These are phyloP conservation scores for Macrobrachium nipponense DNA, from an alignment of 1,140 invertebrate genomes.

Conservation along the genomic window DNA sequence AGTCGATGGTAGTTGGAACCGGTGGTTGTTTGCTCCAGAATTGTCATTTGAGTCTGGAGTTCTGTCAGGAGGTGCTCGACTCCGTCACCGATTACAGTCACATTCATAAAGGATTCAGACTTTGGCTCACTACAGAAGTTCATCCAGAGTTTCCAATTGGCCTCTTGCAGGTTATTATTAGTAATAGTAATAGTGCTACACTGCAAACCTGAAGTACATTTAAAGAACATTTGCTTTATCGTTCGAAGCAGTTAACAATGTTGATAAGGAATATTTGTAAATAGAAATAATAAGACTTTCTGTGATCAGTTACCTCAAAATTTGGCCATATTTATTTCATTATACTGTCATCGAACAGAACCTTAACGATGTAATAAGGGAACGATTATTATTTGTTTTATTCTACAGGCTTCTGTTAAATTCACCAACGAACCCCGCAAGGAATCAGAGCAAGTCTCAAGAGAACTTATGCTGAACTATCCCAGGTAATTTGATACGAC, in stretches of 20 bases:
- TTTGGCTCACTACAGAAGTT: conserved; percentile 97
- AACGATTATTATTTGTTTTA: not conserved
- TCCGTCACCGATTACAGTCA: conserved; percentile 85
- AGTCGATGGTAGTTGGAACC: conserved; percentile 84
- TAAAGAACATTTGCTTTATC: no score
- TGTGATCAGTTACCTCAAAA: no score
- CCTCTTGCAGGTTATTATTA: conserved; percentile 75
- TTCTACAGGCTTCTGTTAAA: conserved; percentile 91
- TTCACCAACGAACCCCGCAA: conserved; percentile 98
- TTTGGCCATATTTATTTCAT: no score
- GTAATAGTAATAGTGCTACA: no score
- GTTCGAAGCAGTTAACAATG: no score
- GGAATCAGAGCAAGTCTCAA: conserved; percentile 86
- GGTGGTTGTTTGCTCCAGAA: conserved; percentile 95
- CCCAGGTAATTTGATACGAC: conserved; percentile 71
- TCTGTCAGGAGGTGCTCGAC: conserved; percentile 84
- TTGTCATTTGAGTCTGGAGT: conserved; percentile 92
- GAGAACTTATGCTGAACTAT: conserved; percentile 87
- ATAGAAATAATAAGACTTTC: no score
- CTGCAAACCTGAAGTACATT: no score
- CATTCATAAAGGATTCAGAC: conserved; percentile 85
- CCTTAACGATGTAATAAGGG: no score
- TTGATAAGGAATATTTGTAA: no score
- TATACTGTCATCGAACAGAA: no score
- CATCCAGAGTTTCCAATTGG: conserved; percentile 93